Percentiles rank a stretch among this genome's conserved stretches.
phyloP scores from a whole-genome alignment of 2,113 vertebrate species.

The Danionella cerebrum region DNA sequence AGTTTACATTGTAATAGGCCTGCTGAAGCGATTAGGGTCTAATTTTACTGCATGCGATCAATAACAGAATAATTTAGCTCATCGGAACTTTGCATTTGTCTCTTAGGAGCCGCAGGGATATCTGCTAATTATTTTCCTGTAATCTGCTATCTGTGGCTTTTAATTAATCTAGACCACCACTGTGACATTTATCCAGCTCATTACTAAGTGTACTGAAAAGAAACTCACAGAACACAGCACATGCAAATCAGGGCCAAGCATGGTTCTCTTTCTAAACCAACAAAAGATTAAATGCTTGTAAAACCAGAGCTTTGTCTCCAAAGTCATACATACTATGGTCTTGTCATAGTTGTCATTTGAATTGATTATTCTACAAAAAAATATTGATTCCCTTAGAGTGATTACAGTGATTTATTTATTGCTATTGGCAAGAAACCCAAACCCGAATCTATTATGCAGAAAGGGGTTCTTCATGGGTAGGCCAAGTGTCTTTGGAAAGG shows the following conservation, averaged over 20 bases:
- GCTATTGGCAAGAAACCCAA: too few species aligned
- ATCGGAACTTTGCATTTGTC: constrained; percentile 24
- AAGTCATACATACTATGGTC: too few species aligned
- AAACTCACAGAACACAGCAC: neutral
- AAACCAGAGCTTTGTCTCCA: too few species aligned
- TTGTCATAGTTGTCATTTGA: too few species aligned
- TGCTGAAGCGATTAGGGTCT: constrained; percentile 44
- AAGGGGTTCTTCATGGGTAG: too few species aligned
- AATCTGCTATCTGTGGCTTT: constrained; percentile 51
- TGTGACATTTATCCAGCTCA: constrained; percentile 52
- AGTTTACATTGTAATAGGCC: constrained; percentile 24
- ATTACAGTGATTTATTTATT: too few species aligned
- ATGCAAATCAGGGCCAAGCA: neutral
- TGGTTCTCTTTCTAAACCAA: neutral
- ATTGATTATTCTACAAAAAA: too few species aligned
- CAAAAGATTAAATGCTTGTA: neutral
- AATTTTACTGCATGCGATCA: constrained; percentile 50
- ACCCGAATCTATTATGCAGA: too few species aligned
- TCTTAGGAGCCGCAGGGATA: constrained; percentile 41
- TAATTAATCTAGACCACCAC: constrained; percentile 51
- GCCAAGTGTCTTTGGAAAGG: too few species aligned
- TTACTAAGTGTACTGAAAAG: constrained; percentile 35
- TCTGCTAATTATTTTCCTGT: constrained; percentile 53
- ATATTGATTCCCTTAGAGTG: too few species aligned
- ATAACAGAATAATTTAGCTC: constrained; percentile 52